Evolutionary conservation across 2,888 invertebrate species (phyloP), one percentile per base, ranked within the genome.

Genomic region (Drosophila nigricruria): DNA sequence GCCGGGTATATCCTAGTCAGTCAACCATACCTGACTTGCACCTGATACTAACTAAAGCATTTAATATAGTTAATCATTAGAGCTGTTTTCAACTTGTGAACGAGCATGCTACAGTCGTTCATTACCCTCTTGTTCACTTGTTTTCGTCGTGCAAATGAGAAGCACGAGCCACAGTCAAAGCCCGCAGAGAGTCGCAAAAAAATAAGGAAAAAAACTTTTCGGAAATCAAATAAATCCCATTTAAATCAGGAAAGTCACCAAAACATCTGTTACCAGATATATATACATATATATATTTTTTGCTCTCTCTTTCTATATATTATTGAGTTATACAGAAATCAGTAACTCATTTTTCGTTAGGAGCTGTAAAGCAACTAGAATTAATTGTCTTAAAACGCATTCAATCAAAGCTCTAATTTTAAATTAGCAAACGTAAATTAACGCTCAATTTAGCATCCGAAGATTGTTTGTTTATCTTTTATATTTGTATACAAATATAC

Each of bases 381-480:
- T 38, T 56, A 52, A 50, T 75, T 68, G 52, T 63, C 63, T 50
- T 58, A 42, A 50, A 30, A n/a, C 54, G 49, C 45, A 45, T 53
- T 61, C 14, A 69, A 60, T 62, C 60, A 68, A 72, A 50, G 47
- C 52, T 54, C 56, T 83, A 77, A 84, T 77, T 74, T 40, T 30
- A 81, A 88, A 84, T 84, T 84, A 88, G 85, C 85, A 63, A 67
- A 36, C 23, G 20, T 3, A 61, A 84, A 88, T 88, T 84, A 84
- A 54, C 84, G 63, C 57, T 76, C 47, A 69, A 73, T 84, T 73
- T 75, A 70, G 70, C 56, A 63, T 53, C 38, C 64, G 43, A 43
- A 73, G 69, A 79, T 79, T 76, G 53, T 54, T 71, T 61, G 47
- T 59, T 70, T 62, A 16, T 49, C 25, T 77, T 16, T 47, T 6